Evolutionary conservation across 2,113 vertebrate species (phyloP), one percentile per base, ranked within the genome.

Genomic region (Stomatorhinus ivindoensis): DNA sequence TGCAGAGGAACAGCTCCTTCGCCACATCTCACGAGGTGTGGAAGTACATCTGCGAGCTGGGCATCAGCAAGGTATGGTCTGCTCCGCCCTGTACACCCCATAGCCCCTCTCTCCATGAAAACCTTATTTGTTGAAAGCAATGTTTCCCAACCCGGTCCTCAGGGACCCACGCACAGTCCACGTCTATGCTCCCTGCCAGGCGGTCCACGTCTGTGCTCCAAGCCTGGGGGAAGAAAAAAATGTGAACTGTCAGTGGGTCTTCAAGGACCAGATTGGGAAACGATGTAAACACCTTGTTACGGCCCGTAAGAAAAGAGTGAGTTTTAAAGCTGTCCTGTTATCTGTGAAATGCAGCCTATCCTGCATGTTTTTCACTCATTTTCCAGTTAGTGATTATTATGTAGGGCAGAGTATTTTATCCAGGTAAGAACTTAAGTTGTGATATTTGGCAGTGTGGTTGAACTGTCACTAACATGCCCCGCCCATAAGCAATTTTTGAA

Each of bases 1-100:
- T 99, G 39, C 98, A 99, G 94, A 97, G 98, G 93, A 99, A 99
- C 94, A 98, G 97, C 90, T 99, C 98, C 0, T 99, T 98, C 76
- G 98, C 97, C 44, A 98, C 98, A 0, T 99, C 98, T 0, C 98
- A 99, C 0, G 98, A 99, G 93, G 98, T 99, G 46, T 99, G 98
- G 98, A 99, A 99, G 91, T 99, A 98, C 91, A 99, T 99, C 95
- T 97, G 97, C 91, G 98, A 99, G 90, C 92, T 99, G 90, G 98
- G 98, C 0, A 99, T 99, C 93, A 99, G 98, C 93, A 96, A 96
- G 94, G 96, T 95, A 90, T 92, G 2, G 24, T 19, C 8, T 21
- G 9, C 7, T 21, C 61, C 24, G 7, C 50, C 47, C 85, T 6
- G 13, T 0, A 15, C 61, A 4, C 13, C 61, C 27, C 61, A 31